These are phyloP conservation scores for Heptranchias perlo DNA, from an alignment of 2,113 vertebrate genomes.

Conservation along the genomic window DNA sequence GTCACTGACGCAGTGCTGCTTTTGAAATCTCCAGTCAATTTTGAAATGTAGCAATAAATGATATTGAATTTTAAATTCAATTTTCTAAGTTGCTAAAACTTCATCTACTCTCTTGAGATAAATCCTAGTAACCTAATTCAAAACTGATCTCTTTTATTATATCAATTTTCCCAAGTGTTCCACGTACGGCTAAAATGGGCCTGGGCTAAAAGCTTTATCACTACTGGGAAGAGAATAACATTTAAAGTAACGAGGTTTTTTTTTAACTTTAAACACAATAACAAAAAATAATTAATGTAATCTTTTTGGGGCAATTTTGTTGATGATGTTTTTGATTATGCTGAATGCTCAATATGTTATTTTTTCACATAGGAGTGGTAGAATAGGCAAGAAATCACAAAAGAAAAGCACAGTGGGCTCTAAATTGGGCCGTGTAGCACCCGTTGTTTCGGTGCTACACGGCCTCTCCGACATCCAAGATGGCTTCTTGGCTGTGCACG, in stretches of 20 bases:
- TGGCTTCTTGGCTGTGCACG: too few species aligned
- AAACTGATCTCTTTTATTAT: conserved; percentile 17
- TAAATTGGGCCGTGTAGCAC: too few species aligned
- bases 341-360: background rate
- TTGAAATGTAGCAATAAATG: conserved; percentile 16
- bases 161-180: background rate
- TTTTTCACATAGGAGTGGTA: background rate
- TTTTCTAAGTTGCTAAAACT: conserved; percentile 33
- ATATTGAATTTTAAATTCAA: conserved; percentile 32
- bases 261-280: background rate
- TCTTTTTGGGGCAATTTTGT: background rate
- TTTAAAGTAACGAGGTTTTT: background rate
- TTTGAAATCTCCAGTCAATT: conserved; percentile 33
- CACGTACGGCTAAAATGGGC: background rate
- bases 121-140: conserved; percentile 37
- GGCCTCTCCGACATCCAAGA: too few species aligned
- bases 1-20: background rate
- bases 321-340: background rate
- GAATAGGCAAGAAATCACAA: too few species aligned
- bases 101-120: conserved; percentile 21
- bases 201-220: background rate
- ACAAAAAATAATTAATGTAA: background rate
- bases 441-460: too few species aligned
- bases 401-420: too few species aligned
- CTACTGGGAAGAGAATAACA: too few species aligned